Conservation (phyloP, 2,888 invertebrate genomes). For the Pseudococcus viburni region DNA sequence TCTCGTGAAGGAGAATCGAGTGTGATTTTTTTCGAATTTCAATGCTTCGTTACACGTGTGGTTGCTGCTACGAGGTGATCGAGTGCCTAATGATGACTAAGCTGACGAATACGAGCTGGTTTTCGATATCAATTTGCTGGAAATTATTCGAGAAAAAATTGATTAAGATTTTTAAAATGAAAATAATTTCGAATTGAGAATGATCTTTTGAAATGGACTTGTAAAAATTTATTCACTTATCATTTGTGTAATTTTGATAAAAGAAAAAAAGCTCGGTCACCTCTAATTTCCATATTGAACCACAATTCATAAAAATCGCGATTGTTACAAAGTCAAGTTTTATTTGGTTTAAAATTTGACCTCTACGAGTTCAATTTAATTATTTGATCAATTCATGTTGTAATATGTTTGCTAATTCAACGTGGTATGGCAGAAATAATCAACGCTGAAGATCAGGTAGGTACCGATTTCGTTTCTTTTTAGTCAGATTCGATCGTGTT, state of each 20-base stretch:
- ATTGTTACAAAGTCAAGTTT: constrained; percentile 50
- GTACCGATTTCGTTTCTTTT: neutral
- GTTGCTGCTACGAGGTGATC: no score
- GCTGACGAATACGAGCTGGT: no score
- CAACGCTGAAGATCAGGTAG: neutral
- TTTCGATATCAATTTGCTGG: no score
- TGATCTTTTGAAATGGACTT: no score
- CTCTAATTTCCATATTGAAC: constrained; percentile 1
- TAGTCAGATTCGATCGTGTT: neutral
- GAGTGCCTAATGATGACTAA: no score
- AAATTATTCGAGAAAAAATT: no score
- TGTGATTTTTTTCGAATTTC: neutral
- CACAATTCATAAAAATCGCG: constrained; percentile 26
- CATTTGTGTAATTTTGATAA: neutral
- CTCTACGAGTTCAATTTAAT: neutral
- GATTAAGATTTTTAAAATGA: neutral
- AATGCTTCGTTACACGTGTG: neutral
- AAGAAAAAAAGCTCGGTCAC: constrained; percentile 30
- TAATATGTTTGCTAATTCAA: neutral
- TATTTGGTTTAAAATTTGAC: constrained; percentile 7
- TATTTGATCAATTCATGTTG: neutral
- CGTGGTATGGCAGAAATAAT: neutral
- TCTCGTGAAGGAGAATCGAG: neutral
- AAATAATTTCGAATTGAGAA: neutral
- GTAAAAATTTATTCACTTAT: neutral